These are phyloP conservation scores for Gallinago jamesoni DNA, from an alignment of 2,113 vertebrate species.

Conservation along the genomic window DNA sequence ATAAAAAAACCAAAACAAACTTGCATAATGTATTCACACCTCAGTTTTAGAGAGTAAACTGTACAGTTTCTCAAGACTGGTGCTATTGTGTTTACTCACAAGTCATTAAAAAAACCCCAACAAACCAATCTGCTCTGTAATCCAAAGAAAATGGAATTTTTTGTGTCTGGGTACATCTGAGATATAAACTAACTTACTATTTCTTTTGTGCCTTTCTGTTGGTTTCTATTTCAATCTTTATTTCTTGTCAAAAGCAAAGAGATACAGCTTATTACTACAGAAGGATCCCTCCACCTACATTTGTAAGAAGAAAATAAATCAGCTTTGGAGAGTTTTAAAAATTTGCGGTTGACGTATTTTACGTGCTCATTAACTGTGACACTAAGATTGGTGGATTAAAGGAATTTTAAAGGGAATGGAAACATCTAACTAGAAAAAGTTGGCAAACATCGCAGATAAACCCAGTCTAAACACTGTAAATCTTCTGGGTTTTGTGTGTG, in stretches of 20 bases:
- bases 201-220: background rate
- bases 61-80: background rate
- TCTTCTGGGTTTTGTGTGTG: background rate
- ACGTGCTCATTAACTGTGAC: background rate
- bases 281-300: background rate
- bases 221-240: background rate
- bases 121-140: background rate
- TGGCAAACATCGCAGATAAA: background rate
- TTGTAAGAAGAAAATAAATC: background rate
- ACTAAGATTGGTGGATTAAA: background rate
- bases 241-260: background rate
- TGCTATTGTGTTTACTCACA: background rate
- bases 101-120: background rate
- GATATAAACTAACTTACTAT: background rate
- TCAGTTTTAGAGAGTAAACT: background rate
- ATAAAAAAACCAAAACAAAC: background rate
- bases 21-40: background rate
- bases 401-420: background rate
- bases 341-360: background rate
- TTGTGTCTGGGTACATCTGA: background rate
- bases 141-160: background rate
- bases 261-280: background rate
- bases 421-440: background rate
- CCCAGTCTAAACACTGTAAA: background rate
- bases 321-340: background rate